Evolutionary conservation across 2,113 vertebrate species (phyloP).

Genomic region (Chiloscyllium plagiosum): DNA sequence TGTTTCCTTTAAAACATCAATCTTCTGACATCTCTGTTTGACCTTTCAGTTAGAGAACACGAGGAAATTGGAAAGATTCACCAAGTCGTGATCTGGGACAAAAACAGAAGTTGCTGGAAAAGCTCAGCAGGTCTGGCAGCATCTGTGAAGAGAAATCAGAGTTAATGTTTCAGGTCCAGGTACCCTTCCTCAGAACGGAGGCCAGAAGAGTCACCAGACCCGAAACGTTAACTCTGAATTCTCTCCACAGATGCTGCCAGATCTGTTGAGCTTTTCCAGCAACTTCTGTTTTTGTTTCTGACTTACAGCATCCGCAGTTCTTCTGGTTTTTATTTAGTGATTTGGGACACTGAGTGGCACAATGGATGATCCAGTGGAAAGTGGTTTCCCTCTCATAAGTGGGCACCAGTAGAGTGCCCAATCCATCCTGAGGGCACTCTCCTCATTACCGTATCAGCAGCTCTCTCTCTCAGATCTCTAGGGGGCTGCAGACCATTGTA

Average conservation of each 20-base stretch:
- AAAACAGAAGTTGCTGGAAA: no score
- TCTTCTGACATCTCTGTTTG: background rate
- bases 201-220: no score
- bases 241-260: no score
- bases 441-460: background rate
- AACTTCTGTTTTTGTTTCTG: no score
- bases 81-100: background rate
- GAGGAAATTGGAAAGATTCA: background rate
- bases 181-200: no score
- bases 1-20: background rate
- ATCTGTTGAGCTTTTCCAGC: no score
- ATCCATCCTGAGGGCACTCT: background rate
- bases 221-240: no score
- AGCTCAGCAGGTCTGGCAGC: no score
- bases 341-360: background rate
- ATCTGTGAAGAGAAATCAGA: no score
- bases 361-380: background rate
- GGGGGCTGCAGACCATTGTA: background rate
- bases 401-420: background rate
- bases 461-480: background rate
- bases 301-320: no score
- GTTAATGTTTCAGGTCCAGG: no score
- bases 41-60: background rate
- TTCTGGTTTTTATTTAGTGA: background rate
- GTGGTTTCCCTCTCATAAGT: background rate